A percentile compares a stretch with the other conserved stretches of the same genome.
Conservation (phyloP, 2,888 invertebrate genomes). For the Helleia helle region DNA sequence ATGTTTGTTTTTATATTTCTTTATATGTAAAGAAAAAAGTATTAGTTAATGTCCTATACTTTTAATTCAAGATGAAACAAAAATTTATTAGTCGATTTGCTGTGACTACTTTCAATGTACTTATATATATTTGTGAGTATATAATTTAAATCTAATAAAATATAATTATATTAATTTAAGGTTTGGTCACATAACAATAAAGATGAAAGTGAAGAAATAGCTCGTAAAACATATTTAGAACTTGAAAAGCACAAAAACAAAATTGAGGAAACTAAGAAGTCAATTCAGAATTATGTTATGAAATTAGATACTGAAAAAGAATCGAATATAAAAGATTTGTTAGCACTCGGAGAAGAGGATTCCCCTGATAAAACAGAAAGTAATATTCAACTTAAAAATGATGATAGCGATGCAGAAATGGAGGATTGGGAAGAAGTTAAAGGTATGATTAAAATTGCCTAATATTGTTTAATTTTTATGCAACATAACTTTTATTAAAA, state of each 20-base stretch:
- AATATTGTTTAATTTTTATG: too few species aligned
- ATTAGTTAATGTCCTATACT: too few species aligned
- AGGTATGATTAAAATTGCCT: too few species aligned
- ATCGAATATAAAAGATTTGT: conserved; percentile 75
- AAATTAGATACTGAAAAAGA: conserved; percentile 30
- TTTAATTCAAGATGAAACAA: too few species aligned
- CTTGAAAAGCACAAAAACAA: conserved; percentile 74
- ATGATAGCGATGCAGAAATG: conserved; percentile 76
- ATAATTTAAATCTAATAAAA: too few species aligned
- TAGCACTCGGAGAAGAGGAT: conserved; percentile 78
- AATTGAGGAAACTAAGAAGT: conserved; percentile 75
- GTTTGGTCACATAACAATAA: conserved; percentile 46
- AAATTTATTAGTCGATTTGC: too few species aligned
- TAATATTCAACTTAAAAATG: conserved; percentile 31
- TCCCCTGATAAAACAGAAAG: conserved; percentile 25
- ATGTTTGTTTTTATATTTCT: too few species aligned
- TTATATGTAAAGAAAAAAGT: too few species aligned
- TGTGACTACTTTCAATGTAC: too few species aligned
- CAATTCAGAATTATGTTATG: conserved; percentile 62
- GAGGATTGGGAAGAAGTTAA: conserved; percentile 85
- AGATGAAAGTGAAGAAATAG: conserved; percentile 56
- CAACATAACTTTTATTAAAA: too few species aligned
- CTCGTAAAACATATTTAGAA: conserved; percentile 66
- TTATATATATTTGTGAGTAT: too few species aligned
- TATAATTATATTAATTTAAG: conserved; percentile 29